These are phyloP conservation scores for Eublepharis macularius DNA, from an alignment of 2,113 vertebrate genomes.

Conservation along the genomic window DNA sequence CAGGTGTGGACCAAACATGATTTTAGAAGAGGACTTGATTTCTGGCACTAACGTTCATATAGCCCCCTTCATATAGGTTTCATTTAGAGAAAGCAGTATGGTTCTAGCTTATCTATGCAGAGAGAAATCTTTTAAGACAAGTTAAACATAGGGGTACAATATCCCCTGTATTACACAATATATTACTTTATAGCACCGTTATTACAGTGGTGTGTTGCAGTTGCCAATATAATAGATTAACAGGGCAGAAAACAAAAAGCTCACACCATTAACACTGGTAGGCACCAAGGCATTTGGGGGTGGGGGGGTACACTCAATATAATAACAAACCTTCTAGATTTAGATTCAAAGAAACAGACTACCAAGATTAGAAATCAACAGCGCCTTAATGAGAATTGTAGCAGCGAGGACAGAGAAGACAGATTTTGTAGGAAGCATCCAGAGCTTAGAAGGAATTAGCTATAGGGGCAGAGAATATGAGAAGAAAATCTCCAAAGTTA, in stretches of 20 bases:
- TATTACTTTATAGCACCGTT: not conserved
- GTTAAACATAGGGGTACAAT: not conserved
- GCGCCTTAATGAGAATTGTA: not conserved
- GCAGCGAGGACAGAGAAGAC: not conserved
- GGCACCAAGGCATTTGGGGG: not conserved
- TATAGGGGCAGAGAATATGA: not conserved
- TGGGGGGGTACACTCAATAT: not conserved
- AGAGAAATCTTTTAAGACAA: not conserved
- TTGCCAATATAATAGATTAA: not conserved
- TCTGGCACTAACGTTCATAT: not conserved
- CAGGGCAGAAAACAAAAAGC: not conserved
- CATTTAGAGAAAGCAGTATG: not conserved
- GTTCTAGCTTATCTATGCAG: not conserved
- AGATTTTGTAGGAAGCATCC: not conserved
- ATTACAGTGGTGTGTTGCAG: not conserved
- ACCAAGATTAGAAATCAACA: not conserved
- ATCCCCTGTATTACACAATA: not conserved
- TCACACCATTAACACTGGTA: not conserved
- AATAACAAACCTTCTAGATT: not conserved
- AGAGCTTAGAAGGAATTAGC: not conserved
- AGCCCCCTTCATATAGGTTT: not conserved
- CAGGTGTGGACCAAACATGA: not conserved
- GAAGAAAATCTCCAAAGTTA: not conserved
- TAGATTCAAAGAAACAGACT: not conserved
- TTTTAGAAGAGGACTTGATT: not conserved